These are phyloP conservation scores for Hippocampus barbouri DNA, from an alignment of 2,113 vertebrate species.

Conservation along the genomic window DNA sequence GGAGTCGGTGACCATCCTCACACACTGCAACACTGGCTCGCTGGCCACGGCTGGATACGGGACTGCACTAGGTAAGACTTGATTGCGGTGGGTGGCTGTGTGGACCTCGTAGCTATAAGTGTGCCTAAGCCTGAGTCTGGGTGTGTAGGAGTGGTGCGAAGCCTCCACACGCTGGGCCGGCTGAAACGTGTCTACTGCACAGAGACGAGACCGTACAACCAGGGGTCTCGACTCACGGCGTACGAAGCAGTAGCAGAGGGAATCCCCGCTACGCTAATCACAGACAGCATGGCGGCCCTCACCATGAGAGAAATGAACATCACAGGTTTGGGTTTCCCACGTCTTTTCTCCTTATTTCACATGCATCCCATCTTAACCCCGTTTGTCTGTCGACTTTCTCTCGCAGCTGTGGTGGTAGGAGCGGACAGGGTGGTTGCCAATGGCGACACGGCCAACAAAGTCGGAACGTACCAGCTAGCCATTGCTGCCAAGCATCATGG, in stretches of 20 bases:
- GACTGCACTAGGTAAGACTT: constrained; percentile 78
- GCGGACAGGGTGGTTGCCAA: constrained; percentile 86
- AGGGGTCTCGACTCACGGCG: constrained; percentile 83
- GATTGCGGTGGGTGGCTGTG: neutral
- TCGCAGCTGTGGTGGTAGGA: constrained; percentile 83
- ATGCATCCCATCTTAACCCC: accelerated
- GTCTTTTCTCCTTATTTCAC: neutral
- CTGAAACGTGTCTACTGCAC: constrained; percentile 85
- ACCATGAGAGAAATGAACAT: constrained; percentile 80
- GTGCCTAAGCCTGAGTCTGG: constrained; percentile 1
- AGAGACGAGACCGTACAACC: constrained; percentile 87
- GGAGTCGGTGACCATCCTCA: constrained; percentile 79
- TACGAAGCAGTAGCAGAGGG: constrained; percentile 82
- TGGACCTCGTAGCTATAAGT: neutral
- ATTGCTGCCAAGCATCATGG: constrained; percentile 79
- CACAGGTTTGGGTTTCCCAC: constrained; percentile 68
- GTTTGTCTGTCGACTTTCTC: neutral
- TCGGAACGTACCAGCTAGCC: constrained; percentile 89
- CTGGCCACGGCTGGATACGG: constrained; percentile 87
- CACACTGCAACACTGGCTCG: constrained; percentile 88
- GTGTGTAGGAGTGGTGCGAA: constrained; percentile 79
- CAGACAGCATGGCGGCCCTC: constrained; percentile 83
- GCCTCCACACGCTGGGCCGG: constrained; percentile 75
- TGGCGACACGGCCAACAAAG: constrained; percentile 88
- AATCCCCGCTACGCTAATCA: constrained; percentile 82